Percentiles rank a stretch among this genome's conserved stretches.
Evolutionary conservation across 2,113 vertebrate genomes (phyloP).

Genomic region (Tragelaphus scriptus): DNA sequence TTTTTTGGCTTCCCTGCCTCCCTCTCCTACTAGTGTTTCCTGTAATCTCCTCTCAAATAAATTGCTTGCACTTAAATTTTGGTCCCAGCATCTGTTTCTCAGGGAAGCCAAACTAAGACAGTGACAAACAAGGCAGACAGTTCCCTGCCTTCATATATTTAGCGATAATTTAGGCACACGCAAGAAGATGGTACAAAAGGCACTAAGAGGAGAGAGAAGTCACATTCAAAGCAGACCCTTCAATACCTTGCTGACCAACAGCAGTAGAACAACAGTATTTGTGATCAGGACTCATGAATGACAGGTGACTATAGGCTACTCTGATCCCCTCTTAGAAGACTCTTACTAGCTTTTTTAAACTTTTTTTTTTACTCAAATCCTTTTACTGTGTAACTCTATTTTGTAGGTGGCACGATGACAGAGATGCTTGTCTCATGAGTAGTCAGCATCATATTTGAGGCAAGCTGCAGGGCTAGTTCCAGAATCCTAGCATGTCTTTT

Average conservation of each 20-base stretch:
- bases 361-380: not conserved
- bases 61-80: not conserved
- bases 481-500: not conserved
- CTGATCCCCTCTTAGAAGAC: not conserved
- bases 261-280: not conserved
- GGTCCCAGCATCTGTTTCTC: not conserved
- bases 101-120: not conserved
- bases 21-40: not conserved
- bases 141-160: not conserved
- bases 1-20: not conserved
- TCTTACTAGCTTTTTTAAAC: not conserved
- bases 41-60: not conserved
- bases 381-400: constrained; percentile 2
- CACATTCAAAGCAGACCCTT: not conserved
- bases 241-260: not conserved
- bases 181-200: not conserved
- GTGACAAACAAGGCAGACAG: not conserved
- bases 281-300: not conserved
- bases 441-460: not conserved
- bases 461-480: not conserved
- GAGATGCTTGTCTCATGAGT: not conserved
- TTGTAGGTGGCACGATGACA: not conserved
- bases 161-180: not conserved
- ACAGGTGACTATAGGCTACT: not conserved
- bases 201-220: not conserved